Base-by-base conservation (phyloP, 2,113 vertebrate species). In the Nothocercus julius region DNA sequence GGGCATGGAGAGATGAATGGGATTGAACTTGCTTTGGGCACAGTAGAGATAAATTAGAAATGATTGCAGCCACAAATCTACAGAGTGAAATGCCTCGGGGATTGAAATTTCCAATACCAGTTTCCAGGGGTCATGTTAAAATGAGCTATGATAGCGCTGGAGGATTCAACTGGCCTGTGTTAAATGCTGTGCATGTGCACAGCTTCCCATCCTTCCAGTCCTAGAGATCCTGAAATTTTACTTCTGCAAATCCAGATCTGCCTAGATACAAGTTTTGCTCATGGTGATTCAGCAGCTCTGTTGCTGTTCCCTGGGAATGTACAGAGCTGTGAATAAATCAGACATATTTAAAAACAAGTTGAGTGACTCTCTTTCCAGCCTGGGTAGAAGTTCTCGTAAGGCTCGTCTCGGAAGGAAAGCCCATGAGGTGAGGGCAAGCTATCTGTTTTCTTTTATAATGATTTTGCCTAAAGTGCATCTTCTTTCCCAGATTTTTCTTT, bases 241-340 rank as follows among this genome's bases (percentile, higher is more conserved):
- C 47, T 73, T 90, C 87, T 94, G 69, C 69, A 85, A 85, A 80
- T 22, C 13, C 38, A 67, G 67, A 69, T 80, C 88, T 84, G 80
- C 94, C 95, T 51, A 40, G 82, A 61, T 59, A 86, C 85, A 94
- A 74, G 38, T 9, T 87, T 84, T 87, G 69, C 36, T 88, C 20
- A 6, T 3, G 6, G 82, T 94, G 92, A 92, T 90, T 95, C 95
- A 86, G 79, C 93, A 94, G 80, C 42, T 75, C 76, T 59, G 56
- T 14, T 88, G 53, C 64, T 83, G 21, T 34, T 91, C 72, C 82
- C 75, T 34, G 11, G 47, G 62, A 94, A 69, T 22, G 32, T 62
- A 66, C n/a, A 90, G 66, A 89, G 80, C 53, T n/a, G 6, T 75
- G 59, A 62, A 88, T 68, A 88, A 92, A 66, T 69, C 10, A 14